A percentile compares a stretch with the other conserved stretches of the same genome.
These are phyloP conservation scores for Perca flavescens DNA, from an alignment of 2,113 vertebrate species.

Conservation along the genomic window DNA sequence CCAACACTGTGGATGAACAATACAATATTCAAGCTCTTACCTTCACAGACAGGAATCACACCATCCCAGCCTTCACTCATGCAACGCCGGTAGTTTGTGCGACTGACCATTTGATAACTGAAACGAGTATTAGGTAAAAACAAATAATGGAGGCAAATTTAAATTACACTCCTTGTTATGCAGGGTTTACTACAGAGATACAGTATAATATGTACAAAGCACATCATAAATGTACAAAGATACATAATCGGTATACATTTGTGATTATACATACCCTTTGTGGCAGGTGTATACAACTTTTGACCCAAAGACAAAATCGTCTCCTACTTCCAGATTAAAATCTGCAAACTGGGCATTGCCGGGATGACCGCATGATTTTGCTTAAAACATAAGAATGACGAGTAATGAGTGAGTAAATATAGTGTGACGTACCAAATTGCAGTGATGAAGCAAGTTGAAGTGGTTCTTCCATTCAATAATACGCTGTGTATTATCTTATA, in stretches of 20 bases:
- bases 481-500: not conserved
- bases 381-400: conserved; percentile 73
- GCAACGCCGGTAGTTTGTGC: conserved; percentile 62
- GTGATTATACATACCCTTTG: conserved; percentile 71
- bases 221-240: not conserved
- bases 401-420: not conserved
- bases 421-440: not conserved
- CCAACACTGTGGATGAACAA: too few relatives aligned
- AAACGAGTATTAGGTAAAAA: not conserved
- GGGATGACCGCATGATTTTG: conserved; percentile 89
- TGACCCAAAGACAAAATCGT: conserved; percentile 90
- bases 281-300: conserved; percentile 83
- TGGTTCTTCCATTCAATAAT: not conserved
- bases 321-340: conserved; percentile 83
- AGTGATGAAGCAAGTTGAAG: not conserved
- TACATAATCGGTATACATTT: not conserved
- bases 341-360: conserved; percentile 88
- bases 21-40: conserved; percentile 50
- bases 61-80: conserved; percentile 81
- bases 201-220: not conserved
- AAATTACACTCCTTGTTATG: not conserved
- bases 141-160: not conserved
- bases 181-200: not conserved
- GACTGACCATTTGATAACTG: conserved; percentile 81
- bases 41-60: conserved; percentile 79